phyloP scores from a whole-genome alignment of 2,797 vertebrate species.

The Scolopax rusticola region DNA sequence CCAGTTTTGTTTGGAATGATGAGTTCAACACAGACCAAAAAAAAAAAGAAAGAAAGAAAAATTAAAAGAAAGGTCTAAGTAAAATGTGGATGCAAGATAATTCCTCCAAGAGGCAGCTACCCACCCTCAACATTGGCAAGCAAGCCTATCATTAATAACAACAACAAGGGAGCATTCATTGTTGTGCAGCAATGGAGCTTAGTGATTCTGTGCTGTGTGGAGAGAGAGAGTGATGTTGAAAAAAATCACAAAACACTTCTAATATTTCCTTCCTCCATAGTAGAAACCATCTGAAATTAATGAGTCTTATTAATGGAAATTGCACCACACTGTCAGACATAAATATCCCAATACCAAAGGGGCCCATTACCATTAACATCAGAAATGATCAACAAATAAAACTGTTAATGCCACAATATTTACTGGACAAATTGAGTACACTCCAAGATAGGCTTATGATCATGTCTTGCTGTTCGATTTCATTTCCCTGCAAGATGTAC shows the following conservation, averaged over 20 bases:
- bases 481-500: slow-evolving; percentile 75
- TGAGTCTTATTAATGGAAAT: slow-evolving; percentile 76
- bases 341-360: slow-evolving; percentile 73
- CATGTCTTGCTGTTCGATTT: slow-evolving; percentile 59
- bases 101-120: slow-evolving; percentile 2
- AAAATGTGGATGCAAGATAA: neutral
- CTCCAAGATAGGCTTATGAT: slow-evolving; percentile 55
- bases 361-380: slow-evolving; percentile 72
- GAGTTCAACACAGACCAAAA: neutral
- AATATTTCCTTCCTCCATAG: slow-evolving; percentile 58
- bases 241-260: slow-evolving; percentile 21
- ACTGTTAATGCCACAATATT: slow-evolving; percentile 65
- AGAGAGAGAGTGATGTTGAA: neutral
- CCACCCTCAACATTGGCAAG: slow-evolving; percentile 1
- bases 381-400: slow-evolving; percentile 77
- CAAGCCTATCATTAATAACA: slow-evolving; percentile 59
- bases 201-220: neutral
- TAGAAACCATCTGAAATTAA: slow-evolving; percentile 76
- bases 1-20: slow-evolving; percentile 32
- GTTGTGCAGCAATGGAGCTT: neutral
- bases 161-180: slow-evolving; percentile 58
- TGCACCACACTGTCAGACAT: slow-evolving; percentile 69
- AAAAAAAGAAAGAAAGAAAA: accelerated
- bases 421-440: slow-evolving; percentile 72
- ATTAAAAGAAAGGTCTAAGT: neutral